A percentile compares a stretch with the other conserved stretches of the same genome.
These are phyloP conservation scores for Autographa pulchrina DNA, from an alignment of 2,888 invertebrate species.

Conservation along the genomic window DNA sequence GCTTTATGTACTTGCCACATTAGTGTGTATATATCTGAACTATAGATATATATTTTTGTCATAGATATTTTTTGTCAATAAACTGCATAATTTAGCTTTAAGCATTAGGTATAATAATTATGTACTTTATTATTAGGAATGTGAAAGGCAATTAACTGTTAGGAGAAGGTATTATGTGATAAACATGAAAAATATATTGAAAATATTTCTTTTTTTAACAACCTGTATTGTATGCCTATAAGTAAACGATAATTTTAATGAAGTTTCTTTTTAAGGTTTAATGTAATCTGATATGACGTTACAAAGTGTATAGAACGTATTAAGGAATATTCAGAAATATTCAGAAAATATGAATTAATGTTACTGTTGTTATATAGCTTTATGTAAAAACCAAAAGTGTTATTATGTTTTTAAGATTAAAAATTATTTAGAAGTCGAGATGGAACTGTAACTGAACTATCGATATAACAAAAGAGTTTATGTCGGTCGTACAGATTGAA, in stretches of 20 bases:
- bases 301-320: conserved; percentile 77
- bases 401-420: conserved; percentile 86
- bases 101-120: conserved; percentile 65
- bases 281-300: conserved; percentile 69
- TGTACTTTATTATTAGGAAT: conserved; percentile 67
- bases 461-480: conserved; percentile 53
- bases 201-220: conserved; percentile 77
- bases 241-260: conserved; percentile 57
- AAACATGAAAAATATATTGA: conserved; percentile 70
- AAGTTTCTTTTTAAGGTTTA: conserved; percentile 64
- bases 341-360: conserved; percentile 80
- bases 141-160: conserved; percentile 65
- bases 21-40: conserved; percentile 70
- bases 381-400: conserved; percentile 88
- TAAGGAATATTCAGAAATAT: conserved; percentile 75
- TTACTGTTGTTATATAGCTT: conserved; percentile 89
- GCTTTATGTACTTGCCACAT: conserved; percentile 78
- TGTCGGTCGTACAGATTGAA: conserved; percentile 43
- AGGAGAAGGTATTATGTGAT: conserved; percentile 81
- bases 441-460: conserved; percentile 58
- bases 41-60: conserved; percentile 79
- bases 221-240: conserved; percentile 71
- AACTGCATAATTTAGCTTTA: conserved; percentile 86
- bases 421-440: conserved; percentile 64
- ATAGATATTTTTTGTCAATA: conserved; percentile 81